Conservation (phyloP, 1,140 invertebrate species). For the Platyura marginata region DNA sequence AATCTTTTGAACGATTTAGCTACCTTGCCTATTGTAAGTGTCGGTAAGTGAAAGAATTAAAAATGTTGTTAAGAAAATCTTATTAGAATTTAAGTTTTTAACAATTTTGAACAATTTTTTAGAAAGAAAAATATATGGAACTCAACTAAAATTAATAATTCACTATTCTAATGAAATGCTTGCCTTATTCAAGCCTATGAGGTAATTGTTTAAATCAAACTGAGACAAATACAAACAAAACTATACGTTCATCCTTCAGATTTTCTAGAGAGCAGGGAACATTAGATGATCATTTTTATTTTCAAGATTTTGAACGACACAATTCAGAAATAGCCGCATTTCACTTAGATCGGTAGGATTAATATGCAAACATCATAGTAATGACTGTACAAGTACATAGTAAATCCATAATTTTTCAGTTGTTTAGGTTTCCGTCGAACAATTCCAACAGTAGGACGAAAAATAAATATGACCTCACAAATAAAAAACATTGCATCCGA, state of each 20-base stretch:
- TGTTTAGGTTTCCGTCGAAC: slow-evolving; percentile 7
- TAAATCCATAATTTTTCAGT: no score
- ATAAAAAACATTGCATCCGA: not conserved
- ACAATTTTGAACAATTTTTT: not conserved
- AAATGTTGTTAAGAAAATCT: not conserved
- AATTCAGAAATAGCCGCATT: slow-evolving; percentile 58
- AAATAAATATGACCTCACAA: not conserved
- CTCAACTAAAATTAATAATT: not conserved
- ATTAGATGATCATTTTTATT: not conserved
- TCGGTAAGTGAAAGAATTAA: not conserved
- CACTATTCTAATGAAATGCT: not conserved
- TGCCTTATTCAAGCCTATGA: not conserved
- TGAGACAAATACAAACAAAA: no score
- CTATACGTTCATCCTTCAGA: no score
- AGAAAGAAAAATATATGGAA: not conserved
- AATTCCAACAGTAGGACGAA: not conserved
- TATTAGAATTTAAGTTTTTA: not conserved
- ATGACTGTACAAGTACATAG: not conserved
- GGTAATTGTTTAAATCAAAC: no score
- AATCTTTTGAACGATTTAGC: no score
- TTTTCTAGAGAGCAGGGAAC: not conserved
- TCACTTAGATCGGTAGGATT: slow-evolving; percentile 65
- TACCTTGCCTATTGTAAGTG: no score
- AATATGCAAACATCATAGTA: slow-evolving; percentile 1
- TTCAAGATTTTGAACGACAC: not conserved